These are phyloP conservation scores for Anableps anableps DNA, from an alignment of 2,797 vertebrate species.

Conservation along the genomic window DNA sequence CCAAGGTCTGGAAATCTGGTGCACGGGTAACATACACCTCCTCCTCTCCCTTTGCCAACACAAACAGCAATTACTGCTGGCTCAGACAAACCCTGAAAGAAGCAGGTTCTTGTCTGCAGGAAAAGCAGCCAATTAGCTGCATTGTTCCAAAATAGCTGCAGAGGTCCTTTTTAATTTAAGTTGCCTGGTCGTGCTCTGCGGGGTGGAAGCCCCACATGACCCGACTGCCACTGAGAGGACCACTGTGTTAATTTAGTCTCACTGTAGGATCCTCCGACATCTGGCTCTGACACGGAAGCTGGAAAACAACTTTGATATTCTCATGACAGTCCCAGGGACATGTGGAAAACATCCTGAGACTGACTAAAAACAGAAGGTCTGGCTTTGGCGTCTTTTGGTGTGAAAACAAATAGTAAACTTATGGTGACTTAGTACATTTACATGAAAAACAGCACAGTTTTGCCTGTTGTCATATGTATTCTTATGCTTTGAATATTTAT, in stretches of 20 bases:
- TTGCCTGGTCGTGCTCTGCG: conserved; percentile 65
- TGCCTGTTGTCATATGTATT: background rate
- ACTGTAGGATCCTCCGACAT: conserved; percentile 89
- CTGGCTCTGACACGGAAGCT: conserved; percentile 90
- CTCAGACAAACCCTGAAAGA: conserved; percentile 87
- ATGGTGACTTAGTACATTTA: conserved; percentile 59
- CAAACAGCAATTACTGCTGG: conserved; percentile 91
- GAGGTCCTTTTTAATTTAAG: conserved; percentile 72
- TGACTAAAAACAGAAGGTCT: conserved; percentile 83
- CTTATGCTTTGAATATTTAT: background rate
- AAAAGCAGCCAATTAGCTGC: conserved; percentile 88
- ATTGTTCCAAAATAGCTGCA: conserved; percentile 80
- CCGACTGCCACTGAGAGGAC: conserved; percentile 78
- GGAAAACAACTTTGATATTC: conserved; percentile 95
- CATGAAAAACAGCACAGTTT: conserved; percentile 24
- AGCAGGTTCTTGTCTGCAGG: conserved; percentile 84
- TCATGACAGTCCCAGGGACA: conserved; percentile 89
- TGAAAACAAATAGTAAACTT: conserved; percentile 78
- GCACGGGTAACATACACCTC: conserved; percentile 74
- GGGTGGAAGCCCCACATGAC: conserved; percentile 76
- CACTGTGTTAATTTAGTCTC: conserved; percentile 86
- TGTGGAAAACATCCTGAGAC: conserved; percentile 94
- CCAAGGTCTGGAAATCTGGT: conserved; percentile 88
- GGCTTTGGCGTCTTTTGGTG: conserved; percentile 81
- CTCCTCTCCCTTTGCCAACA: conserved; percentile 83